phyloP scores from a whole-genome alignment of 2,113 vertebrate species.

The Centropus unirufus region DNA sequence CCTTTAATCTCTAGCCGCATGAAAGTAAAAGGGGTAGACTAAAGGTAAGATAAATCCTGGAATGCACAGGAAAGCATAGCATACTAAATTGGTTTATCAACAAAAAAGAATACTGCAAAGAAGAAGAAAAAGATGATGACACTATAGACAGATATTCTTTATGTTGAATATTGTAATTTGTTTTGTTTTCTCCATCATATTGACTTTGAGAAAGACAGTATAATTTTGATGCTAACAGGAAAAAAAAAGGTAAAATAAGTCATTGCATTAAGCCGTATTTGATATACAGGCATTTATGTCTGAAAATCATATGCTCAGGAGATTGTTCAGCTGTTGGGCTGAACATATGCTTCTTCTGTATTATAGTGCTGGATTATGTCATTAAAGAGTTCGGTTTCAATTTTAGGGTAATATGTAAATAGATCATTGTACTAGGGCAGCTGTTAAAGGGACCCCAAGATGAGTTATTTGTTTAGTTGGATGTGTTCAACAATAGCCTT shows the following conservation, averaged over 20 bases:
- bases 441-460: slow-evolving; percentile 85
- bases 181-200: neutral
- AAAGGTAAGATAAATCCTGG: slow-evolving; percentile 72
- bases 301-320: slow-evolving; percentile 75
- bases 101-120: neutral
- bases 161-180: neutral
- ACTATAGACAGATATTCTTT: neutral
- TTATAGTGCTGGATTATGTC: slow-evolving; percentile 79
- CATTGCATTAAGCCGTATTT: slow-evolving; percentile 36
- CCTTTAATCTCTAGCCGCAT: slow-evolving; percentile 76
- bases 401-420: slow-evolving; percentile 86
- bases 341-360: slow-evolving; percentile 76
- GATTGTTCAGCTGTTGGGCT: slow-evolving; percentile 77
- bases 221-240: slow-evolving; percentile 12
- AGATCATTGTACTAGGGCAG: slow-evolving; percentile 85
- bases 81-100: slow-evolving; percentile 54
- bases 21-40: slow-evolving; percentile 63
- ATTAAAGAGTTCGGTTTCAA: slow-evolving; percentile 86
- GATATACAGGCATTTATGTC: slow-evolving; percentile 65
- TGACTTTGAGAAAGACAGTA: neutral
- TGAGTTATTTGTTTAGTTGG: slow-evolving; percentile 86
- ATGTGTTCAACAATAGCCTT: slow-evolving; percentile 87
- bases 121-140: neutral
- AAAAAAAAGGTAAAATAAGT: slow-evolving; percentile 49
- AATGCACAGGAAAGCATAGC: slow-evolving; percentile 43